phyloP scores from a whole-genome alignment of 2,888 invertebrate genomes.

The Archaeoteleia sp. region DNA sequence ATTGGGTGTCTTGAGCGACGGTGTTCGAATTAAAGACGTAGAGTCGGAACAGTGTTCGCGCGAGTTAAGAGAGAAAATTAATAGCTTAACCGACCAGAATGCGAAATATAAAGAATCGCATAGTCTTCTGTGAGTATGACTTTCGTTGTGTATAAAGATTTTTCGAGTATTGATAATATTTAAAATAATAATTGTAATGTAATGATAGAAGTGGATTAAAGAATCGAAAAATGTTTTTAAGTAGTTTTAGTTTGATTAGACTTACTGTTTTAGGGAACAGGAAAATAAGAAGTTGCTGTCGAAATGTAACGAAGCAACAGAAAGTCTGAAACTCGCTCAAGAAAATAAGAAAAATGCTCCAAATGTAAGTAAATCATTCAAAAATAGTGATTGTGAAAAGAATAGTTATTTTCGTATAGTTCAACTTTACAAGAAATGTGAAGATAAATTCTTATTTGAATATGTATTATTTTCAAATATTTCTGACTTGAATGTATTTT shows the following conservation, averaged over 20 bases:
- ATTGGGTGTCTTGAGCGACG: conserved; percentile 55
- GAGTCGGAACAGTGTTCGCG: conserved; percentile 60
- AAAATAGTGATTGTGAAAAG: neutral
- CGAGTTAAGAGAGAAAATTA: conserved; percentile 64
- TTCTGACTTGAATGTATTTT: no score
- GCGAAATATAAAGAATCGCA: conserved; percentile 61
- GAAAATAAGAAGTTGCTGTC: conserved; percentile 64
- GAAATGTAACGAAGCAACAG: conserved; percentile 60
- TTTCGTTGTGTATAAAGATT: neutral
- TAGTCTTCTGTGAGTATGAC: conserved; percentile 59
- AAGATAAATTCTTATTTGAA: no score
- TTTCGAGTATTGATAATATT: no score
- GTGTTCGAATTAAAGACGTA: conserved; percentile 60
- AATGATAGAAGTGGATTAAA: no score
- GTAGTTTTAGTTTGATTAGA: no score
- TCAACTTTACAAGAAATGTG: no score
- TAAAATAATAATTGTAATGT: no score
- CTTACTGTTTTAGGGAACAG: conserved; percentile 64
- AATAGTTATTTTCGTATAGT: no score
- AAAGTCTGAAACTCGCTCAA: conserved; percentile 61
- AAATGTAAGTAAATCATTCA: conserved; percentile 60
- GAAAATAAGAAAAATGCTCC: conserved; percentile 67
- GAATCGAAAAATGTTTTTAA: no score
- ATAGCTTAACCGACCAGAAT: conserved; percentile 57
- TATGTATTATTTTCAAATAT: no score